These are phyloP conservation scores for Pteromalus puparum DNA, from an alignment of 1,140 invertebrate species.

Conservation along the genomic window DNA sequence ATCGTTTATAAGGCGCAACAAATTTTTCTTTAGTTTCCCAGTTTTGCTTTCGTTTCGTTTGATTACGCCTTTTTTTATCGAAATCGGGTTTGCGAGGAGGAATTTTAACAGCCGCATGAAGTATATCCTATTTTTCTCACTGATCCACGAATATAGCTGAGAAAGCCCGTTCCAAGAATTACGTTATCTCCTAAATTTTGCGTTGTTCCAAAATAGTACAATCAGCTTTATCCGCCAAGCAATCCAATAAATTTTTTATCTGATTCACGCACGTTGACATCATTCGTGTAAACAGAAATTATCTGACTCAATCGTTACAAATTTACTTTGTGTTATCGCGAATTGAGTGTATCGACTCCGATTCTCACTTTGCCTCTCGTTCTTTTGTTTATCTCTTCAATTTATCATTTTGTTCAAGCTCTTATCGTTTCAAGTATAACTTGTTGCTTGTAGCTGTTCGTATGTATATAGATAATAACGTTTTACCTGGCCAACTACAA, in stretches of 20 bases:
- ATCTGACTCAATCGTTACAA: slow-evolving; percentile 26
- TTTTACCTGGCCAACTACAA: not conserved
- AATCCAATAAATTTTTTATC: not conserved
- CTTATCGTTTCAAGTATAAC: not conserved
- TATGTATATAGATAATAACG: not conserved
- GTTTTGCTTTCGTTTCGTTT: not conserved
- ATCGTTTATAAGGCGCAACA: not conserved
- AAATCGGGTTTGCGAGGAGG: not conserved
- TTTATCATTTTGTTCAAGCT: not conserved
- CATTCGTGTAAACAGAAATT: not conserved
- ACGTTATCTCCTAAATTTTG: not conserved
- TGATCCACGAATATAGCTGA: not conserved
- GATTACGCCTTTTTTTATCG: not conserved
- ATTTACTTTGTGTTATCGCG: slow-evolving; percentile 13
- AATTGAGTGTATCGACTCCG: not conserved
- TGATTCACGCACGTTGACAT: not conserved
- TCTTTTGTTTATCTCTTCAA: not conserved
- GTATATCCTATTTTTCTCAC: not conserved
- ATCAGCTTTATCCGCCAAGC: not conserved
- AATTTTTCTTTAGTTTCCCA: not conserved
- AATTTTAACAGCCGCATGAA: not conserved
- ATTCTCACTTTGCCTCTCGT: not conserved
- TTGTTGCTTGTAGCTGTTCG: not conserved
- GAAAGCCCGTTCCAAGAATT: not conserved
- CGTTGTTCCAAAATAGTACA: not conserved